Evolutionary conservation across 2,888 invertebrate species (phyloP).

Genomic region (Leptinotarsa peninsularis): DNA sequence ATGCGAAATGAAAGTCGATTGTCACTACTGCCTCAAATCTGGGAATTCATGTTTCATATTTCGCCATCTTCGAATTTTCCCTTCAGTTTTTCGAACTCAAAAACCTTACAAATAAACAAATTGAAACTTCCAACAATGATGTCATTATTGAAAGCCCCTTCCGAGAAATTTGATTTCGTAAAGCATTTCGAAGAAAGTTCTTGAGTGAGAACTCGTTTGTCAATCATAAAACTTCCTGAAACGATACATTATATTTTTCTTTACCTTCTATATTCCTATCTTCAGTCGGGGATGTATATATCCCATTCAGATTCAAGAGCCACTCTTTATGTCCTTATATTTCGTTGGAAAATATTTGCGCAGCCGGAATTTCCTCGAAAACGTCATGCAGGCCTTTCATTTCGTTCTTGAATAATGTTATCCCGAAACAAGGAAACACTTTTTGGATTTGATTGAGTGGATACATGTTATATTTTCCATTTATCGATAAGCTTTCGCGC

Average conservation of each 20-base stretch:
- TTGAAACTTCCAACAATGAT: too few species aligned
- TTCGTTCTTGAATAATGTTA: slow-evolving; percentile 13
- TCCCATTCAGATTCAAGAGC: slow-evolving; percentile 11
- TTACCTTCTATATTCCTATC: neutral
- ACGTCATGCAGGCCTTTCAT: slow-evolving; percentile 12
- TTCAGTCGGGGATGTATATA: slow-evolving; percentile 2
- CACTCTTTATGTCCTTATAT: slow-evolving; percentile 9
- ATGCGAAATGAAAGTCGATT: too few species aligned
- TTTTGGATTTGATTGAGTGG: slow-evolving; percentile 30
- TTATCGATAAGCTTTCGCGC: slow-evolving; percentile 11
- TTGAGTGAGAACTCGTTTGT: slow-evolving; percentile 1
- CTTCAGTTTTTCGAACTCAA: too few species aligned
- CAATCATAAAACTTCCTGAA: slow-evolving; percentile 2
- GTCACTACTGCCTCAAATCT: too few species aligned
- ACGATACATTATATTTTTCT: neutral
- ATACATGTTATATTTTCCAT: slow-evolving; percentile 24
- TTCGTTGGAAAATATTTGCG: slow-evolving; percentile 18
- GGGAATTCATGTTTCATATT: too few species aligned
- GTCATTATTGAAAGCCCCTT: too few species aligned
- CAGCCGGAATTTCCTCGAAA: slow-evolving; percentile 15
- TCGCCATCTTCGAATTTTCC: too few species aligned
- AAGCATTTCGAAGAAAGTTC: neutral
- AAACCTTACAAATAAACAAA: too few species aligned
- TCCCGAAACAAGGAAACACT: slow-evolving; percentile 32
- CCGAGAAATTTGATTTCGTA: neutral